Percentiles rank a stretch among this genome's conserved stretches.
Conservation (phyloP, 2,888 invertebrate species). For the Belgica antarctica region DNA sequence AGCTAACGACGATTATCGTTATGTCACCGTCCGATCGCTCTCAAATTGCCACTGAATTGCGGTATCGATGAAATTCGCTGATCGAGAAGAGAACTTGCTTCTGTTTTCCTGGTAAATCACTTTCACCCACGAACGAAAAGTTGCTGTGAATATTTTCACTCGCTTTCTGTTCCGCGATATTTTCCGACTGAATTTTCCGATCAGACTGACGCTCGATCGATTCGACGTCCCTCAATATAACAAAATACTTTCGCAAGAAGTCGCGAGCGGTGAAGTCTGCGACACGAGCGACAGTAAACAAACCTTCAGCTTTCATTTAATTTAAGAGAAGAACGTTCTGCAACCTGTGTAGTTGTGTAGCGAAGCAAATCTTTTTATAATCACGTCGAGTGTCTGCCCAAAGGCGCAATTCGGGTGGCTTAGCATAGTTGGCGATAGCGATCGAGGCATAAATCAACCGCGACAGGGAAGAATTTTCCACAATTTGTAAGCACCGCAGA, state of each 20-base stretch:
- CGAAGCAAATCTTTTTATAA: slow-evolving; percentile 19
- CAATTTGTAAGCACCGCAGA: no score
- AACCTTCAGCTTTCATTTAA: not conserved
- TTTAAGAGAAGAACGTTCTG: not conserved
- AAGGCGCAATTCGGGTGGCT: no score
- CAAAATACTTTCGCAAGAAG: not conserved
- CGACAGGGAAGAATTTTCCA: no score
- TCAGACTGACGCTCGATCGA: slow-evolving; percentile 39
- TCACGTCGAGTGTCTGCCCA: no score
- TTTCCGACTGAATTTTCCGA: slow-evolving; percentile 41
- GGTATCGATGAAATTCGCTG: not conserved
- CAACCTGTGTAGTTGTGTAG: not conserved
- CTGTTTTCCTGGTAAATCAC: slow-evolving; percentile 36
- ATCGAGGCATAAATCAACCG: no score
- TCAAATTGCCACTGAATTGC: slow-evolving; percentile 31
- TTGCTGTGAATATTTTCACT: no score
- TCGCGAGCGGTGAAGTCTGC: not conserved
- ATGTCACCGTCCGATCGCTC: slow-evolving; percentile 18
- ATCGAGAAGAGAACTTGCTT: slow-evolving; percentile 21
- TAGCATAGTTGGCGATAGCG: no score
- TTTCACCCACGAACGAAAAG: slow-evolving; percentile 35
- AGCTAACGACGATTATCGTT: slow-evolving; percentile 10
- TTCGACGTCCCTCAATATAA: slow-evolving; percentile 37
- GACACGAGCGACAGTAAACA: slow-evolving; percentile 23
- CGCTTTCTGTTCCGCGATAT: slow-evolving; percentile 10